Percentiles rank a stretch among this genome's conserved stretches.
Conservation (phyloP, 1,140 invertebrate genomes). For the Ips typographus region DNA sequence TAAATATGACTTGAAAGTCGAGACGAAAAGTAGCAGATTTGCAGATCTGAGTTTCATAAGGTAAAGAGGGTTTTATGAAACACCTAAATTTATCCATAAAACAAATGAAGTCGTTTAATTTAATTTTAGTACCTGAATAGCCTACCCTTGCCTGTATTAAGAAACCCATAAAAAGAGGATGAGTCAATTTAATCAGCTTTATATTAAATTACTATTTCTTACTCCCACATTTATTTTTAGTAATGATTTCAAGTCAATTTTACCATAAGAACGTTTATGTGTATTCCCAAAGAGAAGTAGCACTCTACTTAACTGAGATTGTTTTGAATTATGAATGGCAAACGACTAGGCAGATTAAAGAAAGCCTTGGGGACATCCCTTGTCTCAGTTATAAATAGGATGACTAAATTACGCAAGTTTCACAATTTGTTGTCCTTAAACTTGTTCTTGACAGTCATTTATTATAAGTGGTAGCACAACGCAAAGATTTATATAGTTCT, state of each 20-base stretch:
- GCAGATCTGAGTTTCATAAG: no score
- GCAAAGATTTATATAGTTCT: background rate
- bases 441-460: conserved; percentile 8
- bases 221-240: no score
- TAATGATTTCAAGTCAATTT: no score
- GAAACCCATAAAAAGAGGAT: background rate
- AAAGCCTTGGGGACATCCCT: conserved; percentile 22
- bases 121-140: background rate
- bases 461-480: background rate
- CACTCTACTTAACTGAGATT: conserved; percentile 15
- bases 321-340: conserved; percentile 25
- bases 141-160: background rate
- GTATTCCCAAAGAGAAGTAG: conserved; percentile 12
- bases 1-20: no score
- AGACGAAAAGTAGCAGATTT: no score
- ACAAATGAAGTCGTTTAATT: background rate
- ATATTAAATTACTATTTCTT: no score
- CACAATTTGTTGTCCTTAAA: conserved; percentile 23
- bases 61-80: no score
- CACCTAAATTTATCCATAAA: no score
- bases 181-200: no score
- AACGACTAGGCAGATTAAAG: conserved; percentile 24
- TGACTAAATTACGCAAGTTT: conserved; percentile 15
- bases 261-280: background rate
- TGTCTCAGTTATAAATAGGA: conserved; percentile 20